Evolutionary conservation across 35 echinoderm and acorn worm species (phyloP), one percentile per base, ranked within the genome.

Genomic region (Strongylocentrotus purpuratus): DNA sequence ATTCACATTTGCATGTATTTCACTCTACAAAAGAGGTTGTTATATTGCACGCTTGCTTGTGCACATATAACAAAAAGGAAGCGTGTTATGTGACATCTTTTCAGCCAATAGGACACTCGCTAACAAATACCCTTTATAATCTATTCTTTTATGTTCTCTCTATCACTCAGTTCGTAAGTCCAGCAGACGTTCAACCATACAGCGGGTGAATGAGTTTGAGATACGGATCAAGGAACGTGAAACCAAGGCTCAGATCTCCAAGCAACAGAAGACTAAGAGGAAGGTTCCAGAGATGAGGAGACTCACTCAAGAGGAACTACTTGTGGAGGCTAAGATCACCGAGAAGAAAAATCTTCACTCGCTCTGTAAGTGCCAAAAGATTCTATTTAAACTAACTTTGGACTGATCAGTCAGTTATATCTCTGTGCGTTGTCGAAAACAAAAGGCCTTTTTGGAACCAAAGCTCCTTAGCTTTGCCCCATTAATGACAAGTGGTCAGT

Each of bases 261-360:
- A 95, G 85, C 94, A 85, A 55, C 70, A 92, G n/a, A 9, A 94
- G 41, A 95, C 98, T n/a, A 97, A 88, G 85, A 94, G 94, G 88
- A 93, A 55, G 18, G 86, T 47, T 28, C 95, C 95, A 5, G 97
- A 95, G n/a, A 94, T 99, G 88, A 96, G 97, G 85, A 31, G 97
- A 96, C 92, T 99, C 25, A 99, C 98, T 14, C 98, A 98, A 50
- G 98, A 96, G 52, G 98, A 99, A 85, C 95, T 99, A 22, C 97
- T 99, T 4, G 94, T 41, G 55, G 98, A 99, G 70, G 98, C 98
- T 4, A 95, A 95, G 61, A 92, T 97, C 18, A 98, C 97, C 58
- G 98, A 99, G 95, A 96, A 97, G 89, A 92, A 98, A 31, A 98
- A 98, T 48, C 86, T 98, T 0, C 96, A 96, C 33, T 99, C 98